These are phyloP conservation scores for Cynaeus angustus DNA, from an alignment of 2,888 invertebrate species.

Conservation along the genomic window DNA sequence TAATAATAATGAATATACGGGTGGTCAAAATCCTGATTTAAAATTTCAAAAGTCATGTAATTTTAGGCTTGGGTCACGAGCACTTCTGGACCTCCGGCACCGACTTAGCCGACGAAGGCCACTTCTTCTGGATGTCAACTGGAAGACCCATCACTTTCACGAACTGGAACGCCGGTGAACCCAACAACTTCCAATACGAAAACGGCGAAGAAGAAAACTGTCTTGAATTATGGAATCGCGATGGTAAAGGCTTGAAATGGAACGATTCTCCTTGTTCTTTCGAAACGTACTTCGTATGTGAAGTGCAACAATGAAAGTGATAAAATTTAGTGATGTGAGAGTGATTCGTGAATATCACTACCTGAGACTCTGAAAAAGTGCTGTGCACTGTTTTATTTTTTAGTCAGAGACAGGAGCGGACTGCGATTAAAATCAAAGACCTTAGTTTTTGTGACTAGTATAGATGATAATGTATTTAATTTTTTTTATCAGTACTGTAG, in stretches of 20 bases:
- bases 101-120: slow-evolving; percentile 92
- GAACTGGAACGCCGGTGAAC: slow-evolving; percentile 95
- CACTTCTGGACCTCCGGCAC: slow-evolving; percentile 96
- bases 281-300: slow-evolving; percentile 94
- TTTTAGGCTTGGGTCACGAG: slow-evolving; percentile 87
- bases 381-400: slow-evolving; percentile 23
- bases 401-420: slow-evolving; percentile 18
- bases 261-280: slow-evolving; percentile 96
- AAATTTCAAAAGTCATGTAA: too few species aligned
- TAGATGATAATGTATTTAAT: slow-evolving; percentile 28
- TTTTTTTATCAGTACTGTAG: slow-evolving; percentile 11
- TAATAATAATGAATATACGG: too few species aligned
- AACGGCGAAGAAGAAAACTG: slow-evolving; percentile 96
- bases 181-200: slow-evolving; percentile 94
- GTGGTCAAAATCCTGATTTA: too few species aligned
- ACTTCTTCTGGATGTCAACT: slow-evolving; percentile 95
- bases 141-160: slow-evolving; percentile 92
- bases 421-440: slow-evolving; percentile 17
- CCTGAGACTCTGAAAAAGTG: slow-evolving; percentile 34
- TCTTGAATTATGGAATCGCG: slow-evolving; percentile 91
- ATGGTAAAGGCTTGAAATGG: slow-evolving; percentile 94
- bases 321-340: slow-evolving; percentile 26
- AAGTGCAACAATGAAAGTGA: slow-evolving; percentile 74
- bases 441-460: slow-evolving; percentile 9
- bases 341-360: slow-evolving; percentile 33